Base-by-base conservation (phyloP, 1,140 invertebrate species). In the Lerema accius region DNA sequence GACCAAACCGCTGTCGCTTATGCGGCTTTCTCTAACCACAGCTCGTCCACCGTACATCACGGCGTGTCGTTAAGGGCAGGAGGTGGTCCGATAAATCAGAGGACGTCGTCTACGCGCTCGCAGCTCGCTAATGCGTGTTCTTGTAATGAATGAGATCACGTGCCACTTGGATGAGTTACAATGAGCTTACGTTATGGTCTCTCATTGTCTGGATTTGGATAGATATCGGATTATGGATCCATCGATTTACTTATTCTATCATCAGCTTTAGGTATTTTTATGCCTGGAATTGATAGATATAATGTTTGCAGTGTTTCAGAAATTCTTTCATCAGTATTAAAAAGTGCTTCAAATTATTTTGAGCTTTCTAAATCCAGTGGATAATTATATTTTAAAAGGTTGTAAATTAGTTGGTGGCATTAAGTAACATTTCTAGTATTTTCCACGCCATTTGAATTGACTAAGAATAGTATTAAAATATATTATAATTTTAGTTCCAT, bases 21-120 rank as follows among this genome's bases (percentile, higher is more conserved):
- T 65, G 63, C 66, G 53, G 60, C 5, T 71, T 10, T 6, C 51
- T 77, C 74, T 28, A 5, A 59, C 67, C 67, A 65, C n/a, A 55
- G 51, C 11, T 17, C 28, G 43, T 37, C 26, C 65, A 76, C 77
- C 76, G 82, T 87, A 83, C 80, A 89, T 89, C 84, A 89, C 84
- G 49, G 73, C 59, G 73, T 86, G 86, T 89, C 86, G 86, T 89
- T 89, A 87, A 85, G 86, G 86, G 83, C 86, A 89, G 84, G 76
- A 85, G 83, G 86, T 87, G 86, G 86, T 77, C 80, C 84, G 67
- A 89, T 89, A 89, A 86, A 89, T 89, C 86, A 85, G 82, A 77
- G 51, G 63, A 72, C 78, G 83, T 87, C 84, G 84, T 87, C 84
- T 86, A 64, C 76, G 82, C 76, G 79, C 76, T 79, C 82, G 78